These are phyloP conservation scores for Parasteatoda lunata DNA, from an alignment of 2,888 invertebrate genomes.

Conservation along the genomic window DNA sequence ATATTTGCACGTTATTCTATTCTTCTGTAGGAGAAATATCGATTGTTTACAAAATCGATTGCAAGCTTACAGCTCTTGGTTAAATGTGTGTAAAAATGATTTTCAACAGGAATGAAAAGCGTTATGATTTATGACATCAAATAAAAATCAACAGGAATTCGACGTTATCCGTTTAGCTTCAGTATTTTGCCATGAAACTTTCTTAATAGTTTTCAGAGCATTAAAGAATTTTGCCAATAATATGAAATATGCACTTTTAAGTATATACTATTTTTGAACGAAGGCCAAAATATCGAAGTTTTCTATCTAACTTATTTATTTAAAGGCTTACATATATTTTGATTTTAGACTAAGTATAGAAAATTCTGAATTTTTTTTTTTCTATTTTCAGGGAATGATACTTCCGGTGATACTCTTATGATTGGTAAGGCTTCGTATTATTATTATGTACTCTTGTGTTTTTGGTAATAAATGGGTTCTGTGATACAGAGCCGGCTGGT, in stretches of 20 bases:
- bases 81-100: conserved; percentile 10
- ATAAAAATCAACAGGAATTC: neutral
- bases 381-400: conserved; percentile 55
- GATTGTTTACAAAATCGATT: conserved; percentile 59
- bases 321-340: neutral
- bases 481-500: conserved; percentile 44
- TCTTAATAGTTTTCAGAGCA: neutral
- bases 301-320: conserved; percentile 17
- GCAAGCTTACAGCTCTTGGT: conserved; percentile 9
- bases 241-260: too few species aligned
- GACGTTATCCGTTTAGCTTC: neutral
- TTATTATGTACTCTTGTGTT: neutral
- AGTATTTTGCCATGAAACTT: neutral
- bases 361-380: neutral
- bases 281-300: neutral
- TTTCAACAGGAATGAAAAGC: conserved; percentile 5
- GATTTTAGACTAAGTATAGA: neutral
- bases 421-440: conserved; percentile 46
- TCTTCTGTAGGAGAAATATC: conserved; percentile 43
- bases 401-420: conserved; percentile 54
- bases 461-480: neutral
- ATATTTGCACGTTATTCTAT: conserved; percentile 6
- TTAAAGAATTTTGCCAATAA: neutral
- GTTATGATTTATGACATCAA: conserved; percentile 24
- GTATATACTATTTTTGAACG: neutral